Conservation (phyloP, 23 tunicate genomes). For the Phallusia fumigata region DNA sequence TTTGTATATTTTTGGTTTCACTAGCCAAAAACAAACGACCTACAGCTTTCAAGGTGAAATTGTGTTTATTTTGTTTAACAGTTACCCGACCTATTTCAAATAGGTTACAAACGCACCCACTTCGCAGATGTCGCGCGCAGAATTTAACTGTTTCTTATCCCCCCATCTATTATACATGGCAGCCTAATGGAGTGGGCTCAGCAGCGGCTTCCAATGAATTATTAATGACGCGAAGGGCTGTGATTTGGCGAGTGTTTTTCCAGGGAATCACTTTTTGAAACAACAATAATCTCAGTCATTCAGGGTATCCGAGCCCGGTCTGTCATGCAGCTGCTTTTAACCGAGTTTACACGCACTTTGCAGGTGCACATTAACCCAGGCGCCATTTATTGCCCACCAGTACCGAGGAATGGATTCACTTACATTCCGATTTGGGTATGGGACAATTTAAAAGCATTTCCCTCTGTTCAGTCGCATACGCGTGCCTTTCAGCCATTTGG, state of each 20-base stretch:
- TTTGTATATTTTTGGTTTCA: too few species aligned
- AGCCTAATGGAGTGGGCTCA: background rate
- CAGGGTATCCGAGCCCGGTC: background rate
- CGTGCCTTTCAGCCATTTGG: background rate
- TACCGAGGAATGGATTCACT: background rate
- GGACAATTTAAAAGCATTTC: background rate
- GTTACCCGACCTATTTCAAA: too few species aligned
- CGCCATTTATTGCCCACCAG: background rate
- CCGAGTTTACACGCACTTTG: background rate
- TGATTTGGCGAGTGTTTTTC: background rate
- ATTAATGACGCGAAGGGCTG: background rate
- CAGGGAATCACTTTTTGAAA: background rate
- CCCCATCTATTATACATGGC: background rate
- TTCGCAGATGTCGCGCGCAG: background rate
- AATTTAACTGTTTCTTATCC: background rate
- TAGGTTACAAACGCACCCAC: background rate
- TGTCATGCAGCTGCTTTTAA: background rate
- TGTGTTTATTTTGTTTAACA: too few species aligned
- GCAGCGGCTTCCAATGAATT: background rate
- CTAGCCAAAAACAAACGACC: too few species aligned
- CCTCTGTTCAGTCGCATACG: background rate
- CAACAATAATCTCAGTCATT: background rate
- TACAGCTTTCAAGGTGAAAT: too few species aligned
- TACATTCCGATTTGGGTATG: background rate
- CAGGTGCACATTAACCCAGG: slow-evolving; percentile 6